Conservation (phyloP, 2,797 vertebrate genomes). For the Epinephelus awoara region DNA sequence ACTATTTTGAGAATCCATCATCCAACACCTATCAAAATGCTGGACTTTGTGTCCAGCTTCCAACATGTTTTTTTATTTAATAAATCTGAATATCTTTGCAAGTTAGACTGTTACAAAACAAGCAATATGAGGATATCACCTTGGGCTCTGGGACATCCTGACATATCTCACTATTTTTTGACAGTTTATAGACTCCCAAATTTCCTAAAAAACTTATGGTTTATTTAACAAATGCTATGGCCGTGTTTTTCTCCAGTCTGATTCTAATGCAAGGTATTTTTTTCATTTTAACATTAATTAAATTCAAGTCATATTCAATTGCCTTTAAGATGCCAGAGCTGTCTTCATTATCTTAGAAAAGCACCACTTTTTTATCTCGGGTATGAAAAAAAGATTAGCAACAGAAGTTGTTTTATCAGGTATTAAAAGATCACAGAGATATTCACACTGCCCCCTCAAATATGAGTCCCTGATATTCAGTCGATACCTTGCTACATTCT, state of each 20-base stretch:
- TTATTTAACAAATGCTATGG: not conserved
- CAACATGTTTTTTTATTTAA: not conserved
- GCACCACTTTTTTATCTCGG: not conserved
- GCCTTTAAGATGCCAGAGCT: not conserved
- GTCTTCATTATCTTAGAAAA: conserved; percentile 7
- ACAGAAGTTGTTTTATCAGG: not conserved
- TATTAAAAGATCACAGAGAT: conserved; percentile 8
- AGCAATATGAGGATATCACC: not conserved
- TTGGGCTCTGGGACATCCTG: too few relatives aligned
- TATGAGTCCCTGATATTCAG: conserved; percentile 2
- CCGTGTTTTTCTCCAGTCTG: not conserved
- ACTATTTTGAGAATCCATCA: not conserved
- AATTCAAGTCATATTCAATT: not conserved
- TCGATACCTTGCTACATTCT: not conserved
- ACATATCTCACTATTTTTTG: not conserved
- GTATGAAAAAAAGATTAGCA: not conserved
- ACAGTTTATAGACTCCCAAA: not conserved
- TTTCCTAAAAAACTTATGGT: not conserved
- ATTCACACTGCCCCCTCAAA: conserved; percentile 2
- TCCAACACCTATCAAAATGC: not conserved
- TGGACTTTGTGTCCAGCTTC: not conserved
- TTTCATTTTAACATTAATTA: not conserved
- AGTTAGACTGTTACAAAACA: not conserved
- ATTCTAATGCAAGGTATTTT: not conserved
- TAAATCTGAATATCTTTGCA: not conserved